Evolutionary conservation across 2,113 vertebrate genomes (phyloP), one percentile per base, ranked within the genome.

Genomic region (Lethenteron reissneri): DNA sequence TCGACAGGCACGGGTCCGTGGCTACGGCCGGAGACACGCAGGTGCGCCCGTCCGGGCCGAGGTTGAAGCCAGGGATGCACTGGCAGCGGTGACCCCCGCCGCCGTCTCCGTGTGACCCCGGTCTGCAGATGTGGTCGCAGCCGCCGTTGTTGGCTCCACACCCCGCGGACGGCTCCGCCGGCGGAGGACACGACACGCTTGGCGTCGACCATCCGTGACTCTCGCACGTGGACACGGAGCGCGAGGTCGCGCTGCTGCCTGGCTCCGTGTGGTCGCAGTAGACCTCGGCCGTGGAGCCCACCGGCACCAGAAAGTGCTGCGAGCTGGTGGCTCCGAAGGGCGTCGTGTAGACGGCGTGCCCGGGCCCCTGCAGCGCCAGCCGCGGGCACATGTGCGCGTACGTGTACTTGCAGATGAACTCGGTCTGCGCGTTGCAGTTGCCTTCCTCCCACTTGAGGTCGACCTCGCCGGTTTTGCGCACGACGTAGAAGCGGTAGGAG

Each of bases 11-110:
- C 41, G 41, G 41, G 41, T 41, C 41, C 41, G 41, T 41, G 41
- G 41, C 41, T 6, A 41, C 6, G 41, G 41, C 41, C 6, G 41
- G 41, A 5, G 41, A 41, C 41, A 41, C 41, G 64, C 64, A 68
- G 64, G n/a, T 68, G n/a, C 64, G 64, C 25, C 64, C 64, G 64
- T 68, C 64, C 64, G 64, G n/a, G 25, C n/a, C 64, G 10, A 68
- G 64, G n/a, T 9, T 8, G 64, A 17, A 68, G 8, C 64, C 64
- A 9, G 9, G n/a, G 8, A 17, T 25, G 64, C 64, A 68, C 64
- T 68, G n/a, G 64, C 64, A 68, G n/a, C 8, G 10, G 64, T 11
- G 64, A 10, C 9, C n/a, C 21, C 64, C 25, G n/a, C 9, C 64
- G n/a, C 64, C 64, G 2, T 68, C 11, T n/a, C n/a, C 64, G 2